Evolutionary conservation across 1,140 invertebrate species (phyloP).

Genomic region (Zaprionus nigranus): DNA sequence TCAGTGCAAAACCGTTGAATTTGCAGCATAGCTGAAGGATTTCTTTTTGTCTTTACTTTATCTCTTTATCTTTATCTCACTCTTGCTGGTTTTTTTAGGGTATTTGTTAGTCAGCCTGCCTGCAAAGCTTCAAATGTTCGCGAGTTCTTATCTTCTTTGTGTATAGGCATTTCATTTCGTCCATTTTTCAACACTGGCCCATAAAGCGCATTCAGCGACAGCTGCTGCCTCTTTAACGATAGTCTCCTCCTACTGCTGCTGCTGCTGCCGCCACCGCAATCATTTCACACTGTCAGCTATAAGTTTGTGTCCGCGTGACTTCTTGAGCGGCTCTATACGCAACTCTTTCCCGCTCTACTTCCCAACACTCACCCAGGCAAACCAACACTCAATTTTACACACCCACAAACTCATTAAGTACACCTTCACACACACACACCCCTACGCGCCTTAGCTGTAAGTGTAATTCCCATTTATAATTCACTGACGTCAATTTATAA

Average conservation of each 20-base stretch:
- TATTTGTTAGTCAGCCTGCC: constrained; percentile 2
- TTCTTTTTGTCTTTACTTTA: too few species aligned
- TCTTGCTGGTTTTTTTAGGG: too few species aligned
- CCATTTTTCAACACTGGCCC: constrained; percentile 60
- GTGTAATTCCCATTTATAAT: constrained; percentile 79
- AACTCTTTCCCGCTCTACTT: constrained; percentile 2
- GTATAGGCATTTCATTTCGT: constrained; percentile 55
- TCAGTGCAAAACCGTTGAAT: not conserved
- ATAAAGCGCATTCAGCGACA: constrained; percentile 61
- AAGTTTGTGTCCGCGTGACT: constrained; percentile 58
- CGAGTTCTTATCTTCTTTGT: constrained; percentile 29
- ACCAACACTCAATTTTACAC: constrained; percentile 41
- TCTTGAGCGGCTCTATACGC: constrained; percentile 70
- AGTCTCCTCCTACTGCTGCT: too few species aligned
- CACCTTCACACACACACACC: constrained; percentile 1
- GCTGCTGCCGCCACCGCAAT: constrained; percentile 19
- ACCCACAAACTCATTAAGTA: not conserved
- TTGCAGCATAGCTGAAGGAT: not conserved
- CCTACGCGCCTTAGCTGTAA: constrained; percentile 14
- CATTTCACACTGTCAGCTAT: constrained; percentile 39
- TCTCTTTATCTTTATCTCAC: too few species aligned
- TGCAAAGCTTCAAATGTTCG: too few species aligned
- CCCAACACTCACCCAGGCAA: not conserved
- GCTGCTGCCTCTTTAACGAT: constrained; percentile 20
- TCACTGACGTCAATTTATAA: constrained; percentile 78